Evolutionary conservation across 2,888 invertebrate genomes (phyloP).

Genomic region (Eupithecia dodoneata): DNA sequence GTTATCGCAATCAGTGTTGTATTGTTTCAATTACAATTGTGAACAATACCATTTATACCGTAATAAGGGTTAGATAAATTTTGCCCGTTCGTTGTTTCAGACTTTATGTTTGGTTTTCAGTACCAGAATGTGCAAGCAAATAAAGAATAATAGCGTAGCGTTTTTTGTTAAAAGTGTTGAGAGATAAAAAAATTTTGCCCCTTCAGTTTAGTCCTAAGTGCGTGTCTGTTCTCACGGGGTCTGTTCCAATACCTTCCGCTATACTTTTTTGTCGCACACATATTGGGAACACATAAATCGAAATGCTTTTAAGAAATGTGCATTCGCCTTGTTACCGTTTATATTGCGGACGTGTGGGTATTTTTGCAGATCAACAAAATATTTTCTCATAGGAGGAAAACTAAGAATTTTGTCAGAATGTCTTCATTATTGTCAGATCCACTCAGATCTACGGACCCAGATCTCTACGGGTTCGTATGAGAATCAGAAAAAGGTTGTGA

Average conservation of each 20-base stretch:
- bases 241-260: slow-evolving; percentile 48
- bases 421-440: background rate
- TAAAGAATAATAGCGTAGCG: background rate
- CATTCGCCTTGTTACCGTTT: slow-evolving; percentile 47
- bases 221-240: slow-evolving; percentile 45
- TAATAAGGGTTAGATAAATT: background rate
- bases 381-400: background rate
- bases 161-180: background rate
- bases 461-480: background rate
- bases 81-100: background rate
- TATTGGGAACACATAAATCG: slow-evolving; percentile 58
- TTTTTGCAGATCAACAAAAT: slow-evolving; percentile 5
- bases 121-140: background rate
- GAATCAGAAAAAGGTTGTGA: slow-evolving; percentile 5
- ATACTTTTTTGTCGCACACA: slow-evolving; percentile 53
- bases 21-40: background rate
- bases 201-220: slow-evolving; percentile 9
- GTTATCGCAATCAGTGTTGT: slow-evolving; percentile 5
- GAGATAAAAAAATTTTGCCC: background rate
- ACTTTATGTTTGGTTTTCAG: background rate
- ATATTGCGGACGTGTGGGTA: slow-evolving; percentile 24
- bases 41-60: background rate
- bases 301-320: slow-evolving; percentile 49
- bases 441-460: background rate
- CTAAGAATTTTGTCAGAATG: background rate